Percentiles rank a stretch among this genome's conserved stretches.
These are phyloP conservation scores for Drosophila cardini DNA, from an alignment of 1,140 invertebrate genomes.

Conservation along the genomic window DNA sequence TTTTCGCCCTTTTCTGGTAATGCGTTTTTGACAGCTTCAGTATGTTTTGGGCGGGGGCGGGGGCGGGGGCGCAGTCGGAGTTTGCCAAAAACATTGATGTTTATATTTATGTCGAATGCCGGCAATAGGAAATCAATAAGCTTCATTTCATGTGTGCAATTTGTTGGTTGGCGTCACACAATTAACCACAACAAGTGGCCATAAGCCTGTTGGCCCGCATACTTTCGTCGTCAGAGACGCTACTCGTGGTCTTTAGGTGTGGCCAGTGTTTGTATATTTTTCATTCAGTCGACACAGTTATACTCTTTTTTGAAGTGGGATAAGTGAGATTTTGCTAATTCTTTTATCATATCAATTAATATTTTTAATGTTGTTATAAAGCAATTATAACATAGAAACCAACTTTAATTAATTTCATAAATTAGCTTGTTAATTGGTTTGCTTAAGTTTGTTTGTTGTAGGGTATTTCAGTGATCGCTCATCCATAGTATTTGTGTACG, in stretches of 20 bases:
- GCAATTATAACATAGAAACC: background rate
- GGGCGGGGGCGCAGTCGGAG: slow-evolving; percentile 8
- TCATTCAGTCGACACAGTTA: background rate
- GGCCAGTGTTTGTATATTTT: background rate
- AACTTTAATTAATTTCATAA: background rate
- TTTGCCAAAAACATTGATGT: slow-evolving; percentile 38
- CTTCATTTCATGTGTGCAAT: slow-evolving; percentile 57
- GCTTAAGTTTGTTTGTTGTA: background rate
- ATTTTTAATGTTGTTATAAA: background rate
- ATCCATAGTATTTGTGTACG: background rate
- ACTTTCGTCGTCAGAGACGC: slow-evolving; percentile 53
- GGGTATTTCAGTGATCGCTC: slow-evolving; percentile 34
- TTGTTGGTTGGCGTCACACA: slow-evolving; percentile 62
- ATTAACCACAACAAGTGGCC: slow-evolving; percentile 78
- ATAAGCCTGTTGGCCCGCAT: slow-evolving; percentile 56
- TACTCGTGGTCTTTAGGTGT: slow-evolving; percentile 26
- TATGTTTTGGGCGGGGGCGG: slow-evolving; percentile 22
- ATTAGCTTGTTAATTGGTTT: background rate
- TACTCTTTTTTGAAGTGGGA: background rate
- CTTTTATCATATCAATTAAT: background rate
- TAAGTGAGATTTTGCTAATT: background rate
- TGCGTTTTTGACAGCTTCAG: slow-evolving; percentile 65
- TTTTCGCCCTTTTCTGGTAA: slow-evolving; percentile 29
- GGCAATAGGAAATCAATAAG: slow-evolving; percentile 64
- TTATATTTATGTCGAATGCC: slow-evolving; percentile 16